phyloP scores from a whole-genome alignment of 1,140 invertebrate species.

The Brachionus asplanchnoidis region DNA sequence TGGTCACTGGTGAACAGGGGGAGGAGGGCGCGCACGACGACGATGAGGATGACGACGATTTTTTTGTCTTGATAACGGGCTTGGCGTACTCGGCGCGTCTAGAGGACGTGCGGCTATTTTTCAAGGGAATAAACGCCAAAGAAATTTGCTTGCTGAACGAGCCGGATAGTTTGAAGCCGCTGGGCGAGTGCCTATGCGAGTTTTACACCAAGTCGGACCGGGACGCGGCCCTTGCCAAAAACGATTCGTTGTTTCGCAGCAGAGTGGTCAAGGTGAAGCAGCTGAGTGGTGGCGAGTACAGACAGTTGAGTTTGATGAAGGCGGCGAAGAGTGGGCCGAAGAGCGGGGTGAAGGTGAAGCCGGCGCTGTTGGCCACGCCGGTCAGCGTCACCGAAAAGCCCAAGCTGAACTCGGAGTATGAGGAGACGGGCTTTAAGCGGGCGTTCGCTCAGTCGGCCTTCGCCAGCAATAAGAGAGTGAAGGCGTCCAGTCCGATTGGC shows the following conservation, averaged over 20 bases:
- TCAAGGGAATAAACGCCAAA: not conserved
- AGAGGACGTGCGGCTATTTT: not conserved
- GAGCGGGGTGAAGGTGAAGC: not conserved
- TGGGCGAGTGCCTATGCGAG: not conserved
- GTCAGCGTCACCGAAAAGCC: not conserved
- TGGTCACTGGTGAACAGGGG: not conserved
- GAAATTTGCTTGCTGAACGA: not conserved
- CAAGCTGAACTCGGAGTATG: not conserved
- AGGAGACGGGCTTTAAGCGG: not conserved
- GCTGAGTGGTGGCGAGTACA: not conserved
- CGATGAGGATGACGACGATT: not conserved
- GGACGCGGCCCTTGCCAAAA: not conserved
- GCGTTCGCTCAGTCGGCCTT: not conserved
- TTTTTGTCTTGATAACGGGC: not conserved
- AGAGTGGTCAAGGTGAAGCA: not conserved
- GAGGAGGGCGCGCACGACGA: not conserved
- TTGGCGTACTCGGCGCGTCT: not conserved
- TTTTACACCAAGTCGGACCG: conserved; percentile 5
- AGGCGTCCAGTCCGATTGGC: not conserved
- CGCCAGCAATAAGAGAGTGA: not conserved
- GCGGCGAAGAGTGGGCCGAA: not conserved
- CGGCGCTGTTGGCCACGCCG: not conserved
- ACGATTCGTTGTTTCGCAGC: not conserved
- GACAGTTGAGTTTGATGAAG: not conserved
- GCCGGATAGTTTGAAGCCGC: not conserved